Evolutionary conservation across 2,797 vertebrate genomes (phyloP).

Genomic region (Ptychobarbus kaznakovi): DNA sequence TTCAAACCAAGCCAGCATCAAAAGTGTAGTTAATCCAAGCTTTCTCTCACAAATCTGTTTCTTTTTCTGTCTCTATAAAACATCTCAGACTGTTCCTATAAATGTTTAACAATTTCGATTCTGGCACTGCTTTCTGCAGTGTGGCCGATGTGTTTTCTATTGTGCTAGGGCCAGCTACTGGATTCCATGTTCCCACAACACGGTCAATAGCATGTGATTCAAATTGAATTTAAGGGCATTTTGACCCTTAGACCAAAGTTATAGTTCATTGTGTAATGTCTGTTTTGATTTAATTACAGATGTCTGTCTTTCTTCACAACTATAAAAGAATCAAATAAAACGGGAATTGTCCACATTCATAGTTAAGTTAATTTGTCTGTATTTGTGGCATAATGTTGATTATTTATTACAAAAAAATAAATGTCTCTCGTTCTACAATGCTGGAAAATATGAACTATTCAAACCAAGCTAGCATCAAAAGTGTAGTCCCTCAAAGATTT

Average conservation of each 20-base stretch:
- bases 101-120: conserved; percentile 56
- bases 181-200: conserved; percentile 31
- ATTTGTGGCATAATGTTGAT: background rate
- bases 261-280: conserved; percentile 1
- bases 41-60: conserved; percentile 47
- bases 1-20: conserved; percentile 40
- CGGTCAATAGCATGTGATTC: conserved; percentile 40
- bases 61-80: conserved; percentile 47
- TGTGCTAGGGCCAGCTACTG: conserved; percentile 13
- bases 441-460: too few species aligned
- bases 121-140: conserved; percentile 23
- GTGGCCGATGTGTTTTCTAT: conserved; percentile 34
- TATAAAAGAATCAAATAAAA: conserved; percentile 1
- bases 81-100: conserved; percentile 53
- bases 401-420: background rate
- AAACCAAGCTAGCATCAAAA: too few species aligned
- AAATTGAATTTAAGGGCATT: conserved; percentile 26
- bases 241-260: conserved; percentile 18
- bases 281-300: conserved; percentile 14
- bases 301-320: conserved; percentile 8
- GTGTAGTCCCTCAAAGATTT: too few species aligned
- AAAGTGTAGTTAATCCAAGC: conserved; percentile 49
- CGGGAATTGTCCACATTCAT: background rate
- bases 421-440: background rate
- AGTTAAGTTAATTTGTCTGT: background rate